Evolutionary conservation across 2,797 vertebrate species (phyloP).

Genomic region (Aselliscus stoliczkanus): DNA sequence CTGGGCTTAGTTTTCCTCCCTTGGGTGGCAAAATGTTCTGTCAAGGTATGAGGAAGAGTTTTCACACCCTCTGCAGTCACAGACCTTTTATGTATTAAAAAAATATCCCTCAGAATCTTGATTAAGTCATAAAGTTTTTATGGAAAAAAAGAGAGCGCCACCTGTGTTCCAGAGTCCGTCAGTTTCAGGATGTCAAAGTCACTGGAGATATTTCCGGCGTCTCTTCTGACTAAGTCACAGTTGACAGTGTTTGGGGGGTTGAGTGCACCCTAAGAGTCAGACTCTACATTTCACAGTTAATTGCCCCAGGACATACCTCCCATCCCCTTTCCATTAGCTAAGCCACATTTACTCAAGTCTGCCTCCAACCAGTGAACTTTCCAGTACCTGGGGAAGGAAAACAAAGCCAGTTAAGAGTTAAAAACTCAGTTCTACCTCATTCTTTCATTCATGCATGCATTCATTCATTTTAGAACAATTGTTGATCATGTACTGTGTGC

Average conservation of each 20-base stretch:
- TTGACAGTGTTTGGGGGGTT: background rate
- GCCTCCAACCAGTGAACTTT: background rate
- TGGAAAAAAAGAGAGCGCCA: background rate
- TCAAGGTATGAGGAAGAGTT: constrained; percentile 8
- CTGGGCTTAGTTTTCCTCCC: constrained; percentile 29
- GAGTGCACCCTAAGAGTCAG: background rate
- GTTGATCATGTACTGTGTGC: background rate
- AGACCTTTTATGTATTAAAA: background rate
- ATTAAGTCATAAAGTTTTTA: constrained; percentile 56
- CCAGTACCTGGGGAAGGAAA: background rate
- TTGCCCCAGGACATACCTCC: background rate
- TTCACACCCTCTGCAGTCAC: background rate
- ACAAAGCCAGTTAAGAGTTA: background rate
- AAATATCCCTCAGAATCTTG: background rate
- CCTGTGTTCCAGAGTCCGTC: constrained; percentile 10
- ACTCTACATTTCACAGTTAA: background rate
- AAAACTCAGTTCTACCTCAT: background rate
- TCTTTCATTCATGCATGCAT: background rate
- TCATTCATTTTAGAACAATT: background rate
- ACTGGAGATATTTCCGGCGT: background rate
- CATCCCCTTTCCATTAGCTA: background rate
- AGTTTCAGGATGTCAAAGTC: background rate
- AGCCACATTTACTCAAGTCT: background rate
- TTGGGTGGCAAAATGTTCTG: constrained; percentile 13
- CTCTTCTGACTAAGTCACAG: background rate